These are phyloP conservation scores for Salvator merianae DNA, from an alignment of 2,113 vertebrate species.

Conservation along the genomic window DNA sequence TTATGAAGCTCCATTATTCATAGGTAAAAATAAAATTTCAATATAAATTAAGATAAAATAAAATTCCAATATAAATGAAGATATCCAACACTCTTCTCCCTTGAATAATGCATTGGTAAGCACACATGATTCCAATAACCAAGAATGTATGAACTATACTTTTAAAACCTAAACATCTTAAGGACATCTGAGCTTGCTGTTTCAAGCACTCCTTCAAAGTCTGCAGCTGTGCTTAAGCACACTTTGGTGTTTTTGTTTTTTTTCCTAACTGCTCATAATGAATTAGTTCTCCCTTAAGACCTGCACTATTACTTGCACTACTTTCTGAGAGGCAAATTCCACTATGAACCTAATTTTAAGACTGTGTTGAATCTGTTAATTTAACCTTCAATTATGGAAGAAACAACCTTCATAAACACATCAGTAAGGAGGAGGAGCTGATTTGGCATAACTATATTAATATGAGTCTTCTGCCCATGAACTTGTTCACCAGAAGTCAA, in stretches of 20 bases:
- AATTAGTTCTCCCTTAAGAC: neutral
- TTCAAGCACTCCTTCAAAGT: neutral
- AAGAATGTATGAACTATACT: neutral
- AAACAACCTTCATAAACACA: conserved; percentile 32
- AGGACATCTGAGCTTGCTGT: neutral
- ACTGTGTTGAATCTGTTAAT: neutral
- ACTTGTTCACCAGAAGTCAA: conserved; percentile 47
- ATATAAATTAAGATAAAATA: too few relatives aligned
- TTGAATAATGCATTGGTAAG: too few relatives aligned
- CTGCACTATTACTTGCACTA: neutral
- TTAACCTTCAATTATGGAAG: conserved; percentile 62
- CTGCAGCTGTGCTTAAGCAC: neutral
- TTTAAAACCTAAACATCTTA: neutral
- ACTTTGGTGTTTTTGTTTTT: neutral
- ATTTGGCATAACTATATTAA: conserved; percentile 57
- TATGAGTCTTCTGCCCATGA: conserved; percentile 44
- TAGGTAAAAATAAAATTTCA: too few relatives aligned
- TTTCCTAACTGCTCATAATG: neutral
- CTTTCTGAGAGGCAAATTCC: neutral
- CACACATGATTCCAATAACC: neutral
- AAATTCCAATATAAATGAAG: too few relatives aligned
- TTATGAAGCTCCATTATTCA: too few relatives aligned
- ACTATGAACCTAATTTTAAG: neutral
- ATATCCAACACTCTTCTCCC: too few relatives aligned
- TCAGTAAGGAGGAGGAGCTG: conserved; percentile 38